Percentiles rank a stretch among this genome's conserved stretches.
Conservation (phyloP, 2,113 vertebrate species). For the Odobenus rosmarus region DNA sequence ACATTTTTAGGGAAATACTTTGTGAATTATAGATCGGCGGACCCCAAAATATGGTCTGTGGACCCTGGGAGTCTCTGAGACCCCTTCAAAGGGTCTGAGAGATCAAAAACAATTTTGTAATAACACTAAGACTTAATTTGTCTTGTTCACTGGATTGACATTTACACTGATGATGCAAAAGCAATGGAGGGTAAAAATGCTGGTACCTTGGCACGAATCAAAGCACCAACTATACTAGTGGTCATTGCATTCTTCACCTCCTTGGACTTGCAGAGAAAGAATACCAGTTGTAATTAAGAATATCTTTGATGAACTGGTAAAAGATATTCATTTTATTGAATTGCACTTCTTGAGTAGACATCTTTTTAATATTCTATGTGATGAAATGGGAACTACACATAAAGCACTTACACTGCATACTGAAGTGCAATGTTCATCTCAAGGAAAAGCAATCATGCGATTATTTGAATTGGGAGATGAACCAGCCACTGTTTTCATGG, state of each 20-base stretch:
- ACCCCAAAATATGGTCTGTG: not conserved
- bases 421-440: not conserved
- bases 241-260: not conserved
- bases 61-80: not conserved
- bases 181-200: fast-evolving
- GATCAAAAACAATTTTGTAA: not conserved
- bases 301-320: not conserved
- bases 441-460: not conserved
- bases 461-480: not conserved
- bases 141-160: no score
- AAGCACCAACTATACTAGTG: no score
- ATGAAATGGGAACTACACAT: not conserved
- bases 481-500: not conserved
- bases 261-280: not conserved
- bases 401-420: not conserved
- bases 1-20: not conserved
- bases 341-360: fast-evolving
- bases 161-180: not conserved
- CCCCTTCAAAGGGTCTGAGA: not conserved
- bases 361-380: not conserved
- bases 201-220: not conserved
- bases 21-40: not conserved
- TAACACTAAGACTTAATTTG: not conserved
- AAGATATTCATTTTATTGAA: not conserved
- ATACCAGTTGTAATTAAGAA: not conserved